Evolutionary conservation across 2,797 vertebrate species (phyloP), one percentile per base, ranked within the genome.

Genomic region (Hydrocynus forskahlii): DNA sequence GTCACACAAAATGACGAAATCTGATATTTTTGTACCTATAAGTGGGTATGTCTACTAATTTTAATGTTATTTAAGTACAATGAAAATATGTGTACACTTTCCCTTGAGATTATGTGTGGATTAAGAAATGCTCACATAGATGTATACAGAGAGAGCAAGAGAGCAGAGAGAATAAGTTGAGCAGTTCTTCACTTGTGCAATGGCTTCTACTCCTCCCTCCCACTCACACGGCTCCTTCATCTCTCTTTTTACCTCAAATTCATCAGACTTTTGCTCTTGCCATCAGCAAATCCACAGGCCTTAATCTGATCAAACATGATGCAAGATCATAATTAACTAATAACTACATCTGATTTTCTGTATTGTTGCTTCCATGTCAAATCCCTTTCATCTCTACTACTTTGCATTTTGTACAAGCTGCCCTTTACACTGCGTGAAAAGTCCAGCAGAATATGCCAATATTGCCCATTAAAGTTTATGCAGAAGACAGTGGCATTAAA

Each of bases 111-210:
- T n/a, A 12, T 17, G 25, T 40, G 9, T 40, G 19, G n/a, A n/a
- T n/a, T 16, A 38, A 59, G 35, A 43, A 7, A 48, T 10, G 48
- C 60, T 76, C 57, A 70, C 21, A 78, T 69, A 29, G 59, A 64
- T 64, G 40, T 57, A 35, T 7, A 29, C 52, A 45, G 74, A 66
- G 69, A 40, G 60, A 0, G 59, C 21, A 40, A 25, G 23, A 25
- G 54, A 19, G 57, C 52, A 0, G 67, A 23, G 60, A n/a, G 25
- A 67, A 75, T 60, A 84, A 84, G 63, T 81, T 74, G 82, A 81
- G 84, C 23, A 67, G 85, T 85, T 85, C 57, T 64, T 83, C 81
- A 83, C 72, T 67, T 59, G 64, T 83, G 79, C 73, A 62, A 45
- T 59, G 67, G 40, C 59, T 62, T 83, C 59, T 71, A 45, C 43